Percentiles rank a stretch among this genome's conserved stretches.
phyloP scores from a whole-genome alignment of 2,797 vertebrate species.

The Sebastes trivittatus region DNA sequence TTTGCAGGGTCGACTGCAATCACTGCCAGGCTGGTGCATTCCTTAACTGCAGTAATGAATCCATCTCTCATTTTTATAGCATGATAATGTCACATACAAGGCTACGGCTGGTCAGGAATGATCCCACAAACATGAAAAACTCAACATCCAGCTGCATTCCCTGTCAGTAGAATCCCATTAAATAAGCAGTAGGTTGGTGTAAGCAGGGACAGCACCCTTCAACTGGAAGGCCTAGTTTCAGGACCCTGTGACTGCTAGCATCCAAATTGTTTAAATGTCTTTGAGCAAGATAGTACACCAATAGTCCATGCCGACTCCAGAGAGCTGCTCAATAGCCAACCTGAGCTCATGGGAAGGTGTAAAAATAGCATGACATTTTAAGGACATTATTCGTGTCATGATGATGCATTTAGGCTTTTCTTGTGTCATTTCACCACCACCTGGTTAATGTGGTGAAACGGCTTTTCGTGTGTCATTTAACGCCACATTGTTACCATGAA shows the following conservation, averaged over 20 bases:
- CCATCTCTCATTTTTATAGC: slow-evolving; percentile 48
- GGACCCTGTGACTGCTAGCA: slow-evolving; percentile 9
- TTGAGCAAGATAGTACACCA: not conserved
- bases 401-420: too few species aligned
- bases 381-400: too few species aligned
- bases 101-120: slow-evolving; percentile 33
- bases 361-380: too few species aligned
- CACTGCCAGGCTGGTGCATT: slow-evolving; percentile 36
- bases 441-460: too few species aligned
- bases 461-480: too few species aligned
- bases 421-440: too few species aligned
- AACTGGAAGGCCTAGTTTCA: slow-evolving; percentile 10
- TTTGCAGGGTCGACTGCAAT: not conserved
- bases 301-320: not conserved
- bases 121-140: slow-evolving; percentile 46
- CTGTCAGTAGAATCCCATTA: slow-evolving; percentile 52
- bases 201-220: slow-evolving; percentile 38
- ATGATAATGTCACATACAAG: slow-evolving; percentile 54
- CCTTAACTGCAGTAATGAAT: slow-evolving; percentile 40
- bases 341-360: too few species aligned
- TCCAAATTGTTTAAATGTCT: slow-evolving; percentile 21
- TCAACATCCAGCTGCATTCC: slow-evolving; percentile 25
- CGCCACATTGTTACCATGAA: too few species aligned
- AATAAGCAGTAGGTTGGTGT: slow-evolving; percentile 42
- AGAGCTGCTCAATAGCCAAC: not conserved